These are phyloP conservation scores for Hephaestus fuliginosus DNA, from an alignment of 2,797 vertebrate genomes.

Conservation along the genomic window DNA sequence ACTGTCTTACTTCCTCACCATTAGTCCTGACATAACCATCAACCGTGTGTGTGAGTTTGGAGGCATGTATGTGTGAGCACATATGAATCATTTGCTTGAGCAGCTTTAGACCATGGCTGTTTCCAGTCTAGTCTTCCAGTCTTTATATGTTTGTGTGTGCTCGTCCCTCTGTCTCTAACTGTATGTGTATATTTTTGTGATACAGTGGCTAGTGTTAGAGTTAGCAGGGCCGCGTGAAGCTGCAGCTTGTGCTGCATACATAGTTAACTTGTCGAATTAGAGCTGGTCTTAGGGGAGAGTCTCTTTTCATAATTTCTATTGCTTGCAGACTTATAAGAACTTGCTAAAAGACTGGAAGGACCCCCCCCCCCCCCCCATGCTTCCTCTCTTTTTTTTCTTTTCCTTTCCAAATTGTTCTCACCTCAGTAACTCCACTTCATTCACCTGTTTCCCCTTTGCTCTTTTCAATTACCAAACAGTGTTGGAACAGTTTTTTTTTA, in stretches of 20 bases:
- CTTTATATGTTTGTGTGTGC: neutral
- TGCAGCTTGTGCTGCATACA: slow-evolving; percentile 7
- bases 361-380: neutral
- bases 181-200: neutral
- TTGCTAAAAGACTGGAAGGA: neutral
- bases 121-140: neutral
- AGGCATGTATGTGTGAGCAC: neutral
- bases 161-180: slow-evolving; percentile 18
- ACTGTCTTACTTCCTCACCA: slow-evolving; percentile 12
- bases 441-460: slow-evolving; percentile 25
- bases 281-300: slow-evolving; percentile 22
- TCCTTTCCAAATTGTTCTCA: slow-evolving; percentile 33
- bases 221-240: slow-evolving; percentile 12
- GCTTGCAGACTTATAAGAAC: slow-evolving; percentile 18
- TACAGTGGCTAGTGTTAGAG: neutral
- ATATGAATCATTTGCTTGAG: slow-evolving; percentile 26
- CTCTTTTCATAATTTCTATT: slow-evolving; percentile 30
- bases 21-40: slow-evolving; percentile 22
- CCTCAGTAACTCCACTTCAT: slow-evolving; percentile 22
- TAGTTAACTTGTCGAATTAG: slow-evolving; percentile 25
- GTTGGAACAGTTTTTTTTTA: slow-evolving; percentile 23
- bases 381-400: slow-evolving; percentile 17
- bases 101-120: neutral
- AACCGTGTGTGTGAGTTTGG: neutral
- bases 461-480: slow-evolving; percentile 44